Evolutionary conservation across 2,888 invertebrate species (phyloP), one percentile per base, ranked within the genome.

Genomic region (Xylophagus ater): DNA sequence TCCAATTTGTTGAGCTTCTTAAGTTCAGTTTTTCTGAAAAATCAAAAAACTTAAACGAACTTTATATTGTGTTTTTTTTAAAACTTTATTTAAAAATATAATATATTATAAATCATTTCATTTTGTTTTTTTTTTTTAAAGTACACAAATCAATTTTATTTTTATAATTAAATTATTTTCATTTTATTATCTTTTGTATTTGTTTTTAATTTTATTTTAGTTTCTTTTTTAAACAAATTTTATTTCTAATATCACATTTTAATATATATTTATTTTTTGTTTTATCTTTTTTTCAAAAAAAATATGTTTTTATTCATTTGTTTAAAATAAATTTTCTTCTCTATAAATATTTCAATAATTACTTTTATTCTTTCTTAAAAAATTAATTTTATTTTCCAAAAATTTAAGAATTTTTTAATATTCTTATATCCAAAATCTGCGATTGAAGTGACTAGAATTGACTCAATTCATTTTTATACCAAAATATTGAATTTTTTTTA

Each of bases 51-150:
- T n/a, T n/a, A n/a, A n/a, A n/a, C n/a, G n/a, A n/a, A n/a, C n/a
- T n/a, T n/a, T n/a, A 21, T 33, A 4, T 29, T 28, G 7, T 7
- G 9, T 33, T 33, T 33, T 33, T 21, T 26, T 29, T 20, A 12
- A 12, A 37, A 37, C 37, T 37, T 37, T 37, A 37, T 37, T 37
- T 12, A 24, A 37, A 37, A 37, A 37, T 37, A 37, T 10, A 37
- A 29, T 39, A 18, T 12, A 14, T 23, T 8, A 23, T 8, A 23
- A 9, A 23, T 23, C 23, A 23, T 23, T 23, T 23, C 23, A 23
- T 23, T 8, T 23, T 23, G 9, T 6, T 23, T 23, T 23, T 23
- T 10, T 23, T 23, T 23, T 23, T 23, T 10, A 23, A 8, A 9
- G 23, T 23, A n/a, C n/a, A n/a, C n/a, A n/a, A n/a, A n/a, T n/a